Evolutionary conservation across 1,140 invertebrate genomes (phyloP).

Genomic region (Holotrichia oblita): DNA sequence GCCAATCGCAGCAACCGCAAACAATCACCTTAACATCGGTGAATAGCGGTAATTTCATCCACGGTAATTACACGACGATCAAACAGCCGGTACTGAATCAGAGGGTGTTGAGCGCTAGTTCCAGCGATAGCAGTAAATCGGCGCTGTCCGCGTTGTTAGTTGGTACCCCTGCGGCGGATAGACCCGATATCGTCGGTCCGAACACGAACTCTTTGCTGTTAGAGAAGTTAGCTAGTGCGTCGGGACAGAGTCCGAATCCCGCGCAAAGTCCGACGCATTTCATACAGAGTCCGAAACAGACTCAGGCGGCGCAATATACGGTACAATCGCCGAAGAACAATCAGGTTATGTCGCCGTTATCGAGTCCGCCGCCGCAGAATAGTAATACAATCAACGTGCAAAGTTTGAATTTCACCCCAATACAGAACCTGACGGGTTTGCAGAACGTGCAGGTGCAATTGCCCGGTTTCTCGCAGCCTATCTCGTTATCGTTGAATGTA

Average conservation of each 20-base stretch:
- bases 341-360: constrained; percentile 64
- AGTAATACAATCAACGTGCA: constrained; percentile 70
- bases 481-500: constrained; percentile 79
- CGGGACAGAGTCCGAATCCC: constrained; percentile 51
- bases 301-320: constrained; percentile 48
- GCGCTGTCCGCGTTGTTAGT: constrained; percentile 55
- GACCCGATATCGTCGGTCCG: constrained; percentile 65
- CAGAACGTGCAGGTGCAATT: constrained; percentile 85
- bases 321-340: constrained; percentile 55
- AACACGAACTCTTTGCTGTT: constrained; percentile 65
- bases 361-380: constrained; percentile 66
- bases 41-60: constrained; percentile 49
- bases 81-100: constrained; percentile 53
- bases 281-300: constrained; percentile 51
- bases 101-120: constrained; percentile 45
- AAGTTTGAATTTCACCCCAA: constrained; percentile 79
- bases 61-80: constrained; percentile 53
- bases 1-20: constrained; percentile 51
- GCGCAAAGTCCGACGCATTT: constrained; percentile 50
- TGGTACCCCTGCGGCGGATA: constrained; percentile 70
- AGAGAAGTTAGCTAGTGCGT: constrained; percentile 67
- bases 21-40: constrained; percentile 57
- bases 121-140: constrained; percentile 48
- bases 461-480: constrained; percentile 79
- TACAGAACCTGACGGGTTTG: constrained; percentile 77